Percentiles rank a stretch among this genome's conserved stretches.
These are phyloP conservation scores for Anguilla marmorata DNA, from an alignment of 2,797 vertebrate genomes.

Conservation along the genomic window DNA sequence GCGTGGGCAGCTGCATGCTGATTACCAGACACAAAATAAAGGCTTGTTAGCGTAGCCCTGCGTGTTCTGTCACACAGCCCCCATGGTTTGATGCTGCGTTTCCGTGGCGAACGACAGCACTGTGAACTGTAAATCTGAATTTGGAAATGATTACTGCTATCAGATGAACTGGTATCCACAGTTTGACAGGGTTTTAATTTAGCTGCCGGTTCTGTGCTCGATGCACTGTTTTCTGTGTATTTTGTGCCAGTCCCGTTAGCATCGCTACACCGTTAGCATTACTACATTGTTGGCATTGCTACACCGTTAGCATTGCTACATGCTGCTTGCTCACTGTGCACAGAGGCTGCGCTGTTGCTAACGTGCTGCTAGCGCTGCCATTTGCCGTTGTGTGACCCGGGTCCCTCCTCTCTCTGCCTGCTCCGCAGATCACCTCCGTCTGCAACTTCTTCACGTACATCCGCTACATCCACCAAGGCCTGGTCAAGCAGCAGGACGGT, in stretches of 20 bases:
- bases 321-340: background rate
- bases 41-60: background rate
- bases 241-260: background rate
- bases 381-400: background rate
- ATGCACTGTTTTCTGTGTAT: background rate
- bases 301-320: too few relatives aligned
- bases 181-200: background rate
- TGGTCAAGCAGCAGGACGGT: constrained; percentile 98
- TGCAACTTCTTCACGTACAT: constrained; percentile 99
- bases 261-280: background rate
- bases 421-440: constrained; percentile 89
- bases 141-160: background rate
- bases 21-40: background rate
- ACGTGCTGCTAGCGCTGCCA: background rate
- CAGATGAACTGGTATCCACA: background rate
- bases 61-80: background rate
- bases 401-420: constrained; percentile 12
- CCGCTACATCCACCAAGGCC: constrained; percentile 96
- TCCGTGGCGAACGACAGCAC: background rate
- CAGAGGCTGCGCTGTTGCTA: background rate
- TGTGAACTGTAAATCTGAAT: background rate
- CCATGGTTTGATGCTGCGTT: background rate
- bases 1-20: background rate
- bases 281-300: background rate
- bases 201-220: background rate